These are phyloP conservation scores for Numenius phaeopus DNA, from an alignment of 2,797 vertebrate species.

Conservation along the genomic window DNA sequence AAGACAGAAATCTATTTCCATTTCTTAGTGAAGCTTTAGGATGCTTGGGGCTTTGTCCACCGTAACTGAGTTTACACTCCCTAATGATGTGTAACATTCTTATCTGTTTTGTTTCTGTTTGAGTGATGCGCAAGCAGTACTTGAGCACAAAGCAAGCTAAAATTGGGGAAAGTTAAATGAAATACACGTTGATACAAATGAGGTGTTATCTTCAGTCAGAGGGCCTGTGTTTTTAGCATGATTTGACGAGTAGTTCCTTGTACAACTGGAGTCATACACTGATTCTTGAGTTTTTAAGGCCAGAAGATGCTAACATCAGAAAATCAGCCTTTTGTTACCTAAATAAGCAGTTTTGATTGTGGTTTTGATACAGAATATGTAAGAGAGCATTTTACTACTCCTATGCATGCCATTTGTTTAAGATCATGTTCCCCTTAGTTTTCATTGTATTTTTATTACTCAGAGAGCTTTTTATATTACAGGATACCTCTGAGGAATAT, in stretches of 20 bases:
- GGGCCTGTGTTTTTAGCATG: neutral
- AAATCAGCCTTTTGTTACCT: neutral
- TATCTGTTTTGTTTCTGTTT: neutral
- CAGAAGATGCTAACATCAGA: neutral
- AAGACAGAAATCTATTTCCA: neutral
- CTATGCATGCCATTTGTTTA: neutral
- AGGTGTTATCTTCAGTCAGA: slow-evolving; percentile 4
- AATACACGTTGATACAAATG: neutral
- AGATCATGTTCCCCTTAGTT: neutral
- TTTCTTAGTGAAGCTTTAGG: neutral
- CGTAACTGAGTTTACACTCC: neutral
- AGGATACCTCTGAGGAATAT: neutral
- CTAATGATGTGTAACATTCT: neutral
- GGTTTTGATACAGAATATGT: neutral
- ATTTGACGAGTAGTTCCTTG: neutral
- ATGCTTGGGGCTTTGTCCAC: neutral
- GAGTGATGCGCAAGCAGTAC: neutral
- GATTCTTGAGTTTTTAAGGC: neutral
- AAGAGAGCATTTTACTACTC: neutral
- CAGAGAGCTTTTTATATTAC: neutral
- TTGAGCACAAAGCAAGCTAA: slow-evolving; percentile 17
- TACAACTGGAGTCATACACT: neutral
- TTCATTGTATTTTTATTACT: neutral
- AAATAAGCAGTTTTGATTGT: neutral
- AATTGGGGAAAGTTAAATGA: slow-evolving; percentile 28